phyloP scores from a whole-genome alignment of 2,113 vertebrate genomes.

The Gyps fulvus region DNA sequence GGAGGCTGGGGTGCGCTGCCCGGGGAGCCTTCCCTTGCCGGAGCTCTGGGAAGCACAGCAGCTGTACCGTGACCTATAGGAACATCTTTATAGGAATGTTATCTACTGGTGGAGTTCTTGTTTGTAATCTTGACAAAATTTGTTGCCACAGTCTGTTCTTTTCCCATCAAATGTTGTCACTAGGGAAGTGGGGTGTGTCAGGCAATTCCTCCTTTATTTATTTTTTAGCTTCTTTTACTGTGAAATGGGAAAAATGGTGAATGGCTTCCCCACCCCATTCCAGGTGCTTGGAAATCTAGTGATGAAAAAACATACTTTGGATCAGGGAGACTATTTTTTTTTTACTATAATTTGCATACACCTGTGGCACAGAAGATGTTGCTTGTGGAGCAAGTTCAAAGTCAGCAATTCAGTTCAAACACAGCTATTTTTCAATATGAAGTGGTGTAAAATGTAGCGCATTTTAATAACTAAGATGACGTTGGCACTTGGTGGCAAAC shows the following conservation, averaged over 20 bases:
- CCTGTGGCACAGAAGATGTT: not conserved
- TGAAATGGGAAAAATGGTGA: not conserved
- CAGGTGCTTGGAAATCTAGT: not conserved
- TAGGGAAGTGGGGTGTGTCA: not conserved
- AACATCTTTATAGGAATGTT: fast-evolving
- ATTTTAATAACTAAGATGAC: not conserved
- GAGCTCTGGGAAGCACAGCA: fast-evolving
- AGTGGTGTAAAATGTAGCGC: not conserved
- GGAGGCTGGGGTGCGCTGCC: not conserved
- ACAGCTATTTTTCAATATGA: not conserved
- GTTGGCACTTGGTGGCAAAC: not conserved
- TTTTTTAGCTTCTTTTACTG: not conserved
- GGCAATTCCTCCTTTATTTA: not conserved
- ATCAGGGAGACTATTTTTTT: not conserved
- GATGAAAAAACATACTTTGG: not conserved
- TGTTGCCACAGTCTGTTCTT: not conserved
- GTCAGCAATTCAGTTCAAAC: not conserved
- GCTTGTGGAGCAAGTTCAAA: not conserved
- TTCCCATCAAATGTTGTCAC: not conserved
- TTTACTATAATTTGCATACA: not conserved
- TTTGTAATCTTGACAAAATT: too few species aligned
- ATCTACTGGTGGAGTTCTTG: fast-evolving
- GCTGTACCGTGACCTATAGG: not conserved
- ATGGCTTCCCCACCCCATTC: not conserved
- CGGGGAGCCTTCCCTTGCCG: fast-evolving